A percentile compares a stretch with the other conserved stretches of the same genome.
Conservation (phyloP, 2,113 vertebrate genomes). For the Vulpes vulpes region DNA sequence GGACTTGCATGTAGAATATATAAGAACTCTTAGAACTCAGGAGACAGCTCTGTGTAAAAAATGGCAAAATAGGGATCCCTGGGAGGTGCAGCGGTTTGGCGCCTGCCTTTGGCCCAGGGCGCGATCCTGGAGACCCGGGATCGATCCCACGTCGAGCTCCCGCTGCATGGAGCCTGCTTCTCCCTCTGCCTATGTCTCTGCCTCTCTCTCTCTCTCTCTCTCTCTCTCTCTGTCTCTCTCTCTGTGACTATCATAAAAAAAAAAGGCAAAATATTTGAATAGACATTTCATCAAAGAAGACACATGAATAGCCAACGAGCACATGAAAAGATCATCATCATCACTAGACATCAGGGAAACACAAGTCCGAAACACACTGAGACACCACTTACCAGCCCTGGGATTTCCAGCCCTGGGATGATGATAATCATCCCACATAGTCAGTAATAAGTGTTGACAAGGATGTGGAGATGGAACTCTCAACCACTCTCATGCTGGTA, state of each 20-base stretch:
- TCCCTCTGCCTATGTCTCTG: no score
- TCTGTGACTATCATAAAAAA: no score
- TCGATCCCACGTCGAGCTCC: no score
- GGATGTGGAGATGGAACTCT: background rate
- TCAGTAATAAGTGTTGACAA: fast-evolving
- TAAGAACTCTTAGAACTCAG: background rate
- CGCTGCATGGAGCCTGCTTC: no score
- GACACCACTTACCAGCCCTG: background rate
- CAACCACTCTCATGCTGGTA: fast-evolving
- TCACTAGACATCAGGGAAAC: background rate
- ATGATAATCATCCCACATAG: fast-evolving
- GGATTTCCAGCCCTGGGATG: background rate
- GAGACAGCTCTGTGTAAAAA: background rate
- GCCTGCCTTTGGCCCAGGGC: no score
- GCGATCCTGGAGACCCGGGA: no score
- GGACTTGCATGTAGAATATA: background rate
- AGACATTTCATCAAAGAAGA: background rate
- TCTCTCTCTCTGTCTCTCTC: no score
- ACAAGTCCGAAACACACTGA: background rate
- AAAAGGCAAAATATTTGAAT: background rate
- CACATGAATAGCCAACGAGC: fast-evolving
- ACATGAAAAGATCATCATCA: background rate
- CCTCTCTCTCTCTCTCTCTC: no score
- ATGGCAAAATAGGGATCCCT: no score
- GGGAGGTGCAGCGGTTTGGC: no score